phyloP scores from a whole-genome alignment of 2,888 invertebrate genomes.

The Argynnis bischoffii region DNA sequence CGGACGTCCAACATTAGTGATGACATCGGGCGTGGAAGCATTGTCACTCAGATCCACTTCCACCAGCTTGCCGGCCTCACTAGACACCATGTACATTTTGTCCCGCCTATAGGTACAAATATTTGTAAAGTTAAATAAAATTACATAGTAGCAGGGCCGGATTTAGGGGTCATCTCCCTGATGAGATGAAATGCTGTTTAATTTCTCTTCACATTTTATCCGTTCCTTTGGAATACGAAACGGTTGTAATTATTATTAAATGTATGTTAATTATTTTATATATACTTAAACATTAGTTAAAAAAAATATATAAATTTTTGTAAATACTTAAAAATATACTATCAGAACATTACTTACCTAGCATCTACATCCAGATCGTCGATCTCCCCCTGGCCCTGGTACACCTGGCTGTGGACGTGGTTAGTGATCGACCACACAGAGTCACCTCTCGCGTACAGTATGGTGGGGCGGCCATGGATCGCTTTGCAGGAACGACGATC shows the following conservation, averaged over 20 bases:
- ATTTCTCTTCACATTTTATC: too few relatives aligned
- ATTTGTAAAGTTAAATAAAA: not conserved
- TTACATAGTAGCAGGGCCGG: too few relatives aligned
- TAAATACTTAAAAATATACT: not conserved
- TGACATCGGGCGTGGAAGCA: slow-evolving; percentile 57
- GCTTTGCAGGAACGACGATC: slow-evolving; percentile 87
- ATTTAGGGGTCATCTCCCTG: too few relatives aligned
- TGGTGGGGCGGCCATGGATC: slow-evolving; percentile 74
- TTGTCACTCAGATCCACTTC: slow-evolving; percentile 64
- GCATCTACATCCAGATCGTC: slow-evolving; percentile 58
- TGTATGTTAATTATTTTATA: not conserved
- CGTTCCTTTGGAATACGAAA: too few relatives aligned
- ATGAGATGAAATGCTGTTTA: too few relatives aligned
- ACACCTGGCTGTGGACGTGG: slow-evolving; percentile 50
- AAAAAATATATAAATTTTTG: too few relatives aligned
- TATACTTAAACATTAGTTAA: too few relatives aligned
- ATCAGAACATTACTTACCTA: slow-evolving; percentile 47
- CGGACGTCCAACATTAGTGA: slow-evolving; percentile 65
- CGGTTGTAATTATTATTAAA: too few relatives aligned
- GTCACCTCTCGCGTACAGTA: slow-evolving; percentile 81
- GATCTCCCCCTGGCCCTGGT: slow-evolving; percentile 49
- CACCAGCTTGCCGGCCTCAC: slow-evolving; percentile 52
- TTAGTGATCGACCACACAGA: slow-evolving; percentile 79
- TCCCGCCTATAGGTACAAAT: slow-evolving; percentile 47
- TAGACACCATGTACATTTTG: slow-evolving; percentile 57